Percentiles rank a stretch among this genome's conserved stretches.
These are phyloP conservation scores for Yponomeuta evonymella DNA, from an alignment of 2,888 invertebrate species.

Conservation along the genomic window DNA sequence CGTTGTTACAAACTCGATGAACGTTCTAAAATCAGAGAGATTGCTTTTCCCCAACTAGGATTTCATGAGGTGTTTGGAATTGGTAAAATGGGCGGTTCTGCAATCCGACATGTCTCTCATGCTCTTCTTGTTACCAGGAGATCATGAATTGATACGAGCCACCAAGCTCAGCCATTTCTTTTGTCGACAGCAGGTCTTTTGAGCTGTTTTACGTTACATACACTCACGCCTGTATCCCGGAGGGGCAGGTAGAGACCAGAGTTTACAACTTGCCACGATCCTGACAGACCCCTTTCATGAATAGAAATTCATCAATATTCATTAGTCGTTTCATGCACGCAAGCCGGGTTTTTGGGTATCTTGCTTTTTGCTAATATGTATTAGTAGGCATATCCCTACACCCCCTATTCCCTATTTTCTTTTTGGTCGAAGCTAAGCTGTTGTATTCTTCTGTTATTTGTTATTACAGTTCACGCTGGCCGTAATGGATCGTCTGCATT, in stretches of 20 bases:
- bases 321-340: too few relatives aligned
- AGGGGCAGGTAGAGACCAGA: too few relatives aligned
- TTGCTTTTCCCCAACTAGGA: not conserved
- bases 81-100: constrained; percentile 7
- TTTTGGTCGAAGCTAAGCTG: not conserved
- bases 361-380: too few relatives aligned
- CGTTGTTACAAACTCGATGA: not conserved
- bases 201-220: too few relatives aligned
- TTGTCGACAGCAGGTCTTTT: too few relatives aligned
- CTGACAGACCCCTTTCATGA: too few relatives aligned
- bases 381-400: not conserved
- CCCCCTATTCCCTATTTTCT: not conserved
- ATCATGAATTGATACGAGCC: not conserved
- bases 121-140: constrained; percentile 8
- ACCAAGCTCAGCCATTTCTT: too few relatives aligned
- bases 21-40: not conserved
- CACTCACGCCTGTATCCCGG: too few relatives aligned
- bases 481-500: constrained; percentile 22
- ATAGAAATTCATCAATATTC: too few relatives aligned
- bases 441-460: not conserved
- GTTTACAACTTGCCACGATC: too few relatives aligned
- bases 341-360: too few relatives aligned
- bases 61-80: not conserved
- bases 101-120: constrained; percentile 10
- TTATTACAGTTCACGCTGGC: not conserved